Evolutionary conservation across 2,113 vertebrate genomes (phyloP).

Genomic region (Charina bottae): DNA sequence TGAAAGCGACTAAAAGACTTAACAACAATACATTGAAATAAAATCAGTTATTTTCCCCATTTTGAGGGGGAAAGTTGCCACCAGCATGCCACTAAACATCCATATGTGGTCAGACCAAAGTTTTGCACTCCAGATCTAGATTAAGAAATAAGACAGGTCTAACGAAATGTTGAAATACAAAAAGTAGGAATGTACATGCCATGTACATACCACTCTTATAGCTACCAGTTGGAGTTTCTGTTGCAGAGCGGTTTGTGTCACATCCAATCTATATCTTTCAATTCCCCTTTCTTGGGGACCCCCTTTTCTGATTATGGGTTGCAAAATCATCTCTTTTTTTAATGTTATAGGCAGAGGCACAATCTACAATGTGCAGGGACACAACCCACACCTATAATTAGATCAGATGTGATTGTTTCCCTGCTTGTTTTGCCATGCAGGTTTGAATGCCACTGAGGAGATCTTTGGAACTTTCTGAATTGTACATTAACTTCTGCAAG

Average conservation of each 20-base stretch:
- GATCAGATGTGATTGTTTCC: neutral
- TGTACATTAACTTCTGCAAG: neutral
- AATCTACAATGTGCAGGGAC: neutral
- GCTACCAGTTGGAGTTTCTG: neutral
- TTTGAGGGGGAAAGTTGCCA: neutral
- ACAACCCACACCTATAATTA: too few relatives aligned
- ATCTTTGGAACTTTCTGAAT: neutral
- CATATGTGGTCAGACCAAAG: neutral
- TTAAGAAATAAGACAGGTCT: neutral
- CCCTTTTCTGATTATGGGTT: neutral
- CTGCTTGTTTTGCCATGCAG: neutral
- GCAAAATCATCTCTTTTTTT: neutral
- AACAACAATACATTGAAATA: neutral
- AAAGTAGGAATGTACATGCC: neutral
- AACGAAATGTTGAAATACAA: neutral
- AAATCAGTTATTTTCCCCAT: neutral
- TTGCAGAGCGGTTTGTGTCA: neutral
- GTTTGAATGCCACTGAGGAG: neutral
- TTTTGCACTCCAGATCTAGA: neutral
- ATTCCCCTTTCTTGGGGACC: neutral
- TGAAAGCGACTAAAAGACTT: neutral
- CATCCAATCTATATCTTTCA: neutral
- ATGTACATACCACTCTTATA: neutral
- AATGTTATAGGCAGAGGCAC: neutral
- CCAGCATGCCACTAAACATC: neutral